Percentiles rank a stretch among this genome's conserved stretches.
Evolutionary conservation across 2,797 vertebrate species (phyloP).

Genomic region (Phoxinus dragarum): DNA sequence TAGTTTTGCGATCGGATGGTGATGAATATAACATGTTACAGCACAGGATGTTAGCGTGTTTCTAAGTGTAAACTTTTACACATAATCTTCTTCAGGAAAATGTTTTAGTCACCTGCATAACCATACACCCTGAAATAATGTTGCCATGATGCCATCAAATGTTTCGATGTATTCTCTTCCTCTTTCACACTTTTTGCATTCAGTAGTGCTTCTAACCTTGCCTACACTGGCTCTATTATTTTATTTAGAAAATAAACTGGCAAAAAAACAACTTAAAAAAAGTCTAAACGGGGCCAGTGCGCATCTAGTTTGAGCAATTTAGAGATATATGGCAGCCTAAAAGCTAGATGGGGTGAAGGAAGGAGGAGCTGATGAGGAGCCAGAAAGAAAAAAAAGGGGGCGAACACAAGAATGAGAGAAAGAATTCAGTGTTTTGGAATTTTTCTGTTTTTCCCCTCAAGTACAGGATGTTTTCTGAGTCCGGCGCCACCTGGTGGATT

Average conservation of each 20-base stretch:
- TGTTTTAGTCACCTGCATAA: conserved; percentile 1
- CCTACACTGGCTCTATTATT: not conserved
- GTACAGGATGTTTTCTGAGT: conserved; percentile 53
- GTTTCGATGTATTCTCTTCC: not conserved
- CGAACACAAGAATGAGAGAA: not conserved
- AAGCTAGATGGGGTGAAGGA: not conserved
- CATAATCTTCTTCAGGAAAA: conserved; percentile 2
- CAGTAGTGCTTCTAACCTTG: not conserved
- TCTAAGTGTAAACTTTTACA: conserved; percentile 40
- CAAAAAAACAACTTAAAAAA: not conserved
- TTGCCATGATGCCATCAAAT: not conserved
- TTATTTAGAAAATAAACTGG: not conserved
- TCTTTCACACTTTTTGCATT: not conserved
- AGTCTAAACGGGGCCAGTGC: not conserved
- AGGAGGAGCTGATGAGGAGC: conserved; percentile 9
- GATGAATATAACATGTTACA: conserved; percentile 52
- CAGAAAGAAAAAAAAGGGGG: conserved; percentile 7
- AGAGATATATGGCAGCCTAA: conserved; percentile 14
- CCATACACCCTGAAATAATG: not conserved
- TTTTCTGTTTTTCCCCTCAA: conserved; percentile 57
- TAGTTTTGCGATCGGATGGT: not conserved
- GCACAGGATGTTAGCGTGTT: conserved; percentile 54
- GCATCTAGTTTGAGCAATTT: not conserved
- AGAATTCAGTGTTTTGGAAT: conserved; percentile 68
- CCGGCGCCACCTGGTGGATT: conserved; percentile 77